phyloP scores from a whole-genome alignment of 2,797 vertebrate genomes.

The Remorina albescens region DNA sequence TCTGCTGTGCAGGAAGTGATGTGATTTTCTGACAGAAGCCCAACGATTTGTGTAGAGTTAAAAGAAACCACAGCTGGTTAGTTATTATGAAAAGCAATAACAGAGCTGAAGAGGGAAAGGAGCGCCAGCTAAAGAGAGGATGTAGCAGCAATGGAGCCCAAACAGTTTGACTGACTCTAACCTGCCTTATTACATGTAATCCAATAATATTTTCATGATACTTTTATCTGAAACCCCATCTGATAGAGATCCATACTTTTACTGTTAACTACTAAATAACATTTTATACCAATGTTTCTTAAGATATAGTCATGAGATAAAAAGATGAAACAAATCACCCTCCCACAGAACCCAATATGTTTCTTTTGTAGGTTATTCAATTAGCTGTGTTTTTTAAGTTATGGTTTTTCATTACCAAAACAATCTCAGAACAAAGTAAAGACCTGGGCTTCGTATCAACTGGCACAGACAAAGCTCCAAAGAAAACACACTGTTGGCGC shows the following conservation, averaged over 20 bases:
- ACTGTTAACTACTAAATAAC: not conserved
- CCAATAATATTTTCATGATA: not conserved
- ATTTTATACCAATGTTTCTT: too few species aligned
- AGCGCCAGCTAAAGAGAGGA: not conserved
- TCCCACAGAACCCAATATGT: not conserved
- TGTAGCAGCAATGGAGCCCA: not conserved
- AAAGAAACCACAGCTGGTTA: not conserved
- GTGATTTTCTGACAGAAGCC: conserved; percentile 15
- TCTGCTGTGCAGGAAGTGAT: conserved; percentile 18
- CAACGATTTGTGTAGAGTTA: not conserved
- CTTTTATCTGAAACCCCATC: not conserved
- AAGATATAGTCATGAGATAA: not conserved
- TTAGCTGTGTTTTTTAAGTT: not conserved
- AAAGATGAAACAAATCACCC: not conserved
- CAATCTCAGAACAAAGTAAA: not conserved
- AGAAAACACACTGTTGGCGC: not conserved
- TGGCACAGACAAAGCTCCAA: not conserved
- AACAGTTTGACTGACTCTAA: not conserved
- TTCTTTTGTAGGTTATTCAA: not conserved
- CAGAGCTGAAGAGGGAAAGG: not conserved
- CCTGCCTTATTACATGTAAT: not conserved
- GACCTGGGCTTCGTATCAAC: conserved; percentile 11
- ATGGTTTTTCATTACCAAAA: not conserved
- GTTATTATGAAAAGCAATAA: not conserved
- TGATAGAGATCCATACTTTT: not conserved